A percentile compares a stretch with the other conserved stretches of the same genome.
phyloP scores from a whole-genome alignment of 2,797 vertebrate species.

The Acrossocheilus fasciatus region DNA sequence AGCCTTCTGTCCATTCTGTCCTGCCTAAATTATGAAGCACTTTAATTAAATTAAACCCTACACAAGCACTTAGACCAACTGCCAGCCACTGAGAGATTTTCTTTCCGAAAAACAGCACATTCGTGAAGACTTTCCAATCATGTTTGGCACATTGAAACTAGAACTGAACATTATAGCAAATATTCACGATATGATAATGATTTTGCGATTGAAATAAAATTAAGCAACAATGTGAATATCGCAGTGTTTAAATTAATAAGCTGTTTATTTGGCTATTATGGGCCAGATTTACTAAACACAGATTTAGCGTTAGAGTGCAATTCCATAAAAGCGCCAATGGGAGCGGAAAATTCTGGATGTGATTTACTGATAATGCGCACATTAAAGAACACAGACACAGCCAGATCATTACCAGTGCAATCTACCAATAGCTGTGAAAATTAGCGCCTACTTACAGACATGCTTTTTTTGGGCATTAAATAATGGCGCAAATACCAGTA shows the following conservation, averaged over 20 bases:
- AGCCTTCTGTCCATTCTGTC: conserved; percentile 56
- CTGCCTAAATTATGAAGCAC: conserved; percentile 65
- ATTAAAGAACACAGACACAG: too few species aligned
- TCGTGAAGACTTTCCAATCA: background rate
- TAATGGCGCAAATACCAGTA: background rate
- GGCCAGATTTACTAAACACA: too few species aligned
- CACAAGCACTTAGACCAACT: conserved; percentile 71
- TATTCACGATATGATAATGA: background rate
- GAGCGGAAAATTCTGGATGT: background rate
- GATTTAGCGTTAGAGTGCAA: too few species aligned
- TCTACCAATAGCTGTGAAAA: background rate
- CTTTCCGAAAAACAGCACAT: conserved; percentile 29
- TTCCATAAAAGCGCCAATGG: too few species aligned
- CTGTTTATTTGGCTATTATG: background rate
- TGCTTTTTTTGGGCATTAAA: background rate
- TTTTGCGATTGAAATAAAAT: background rate
- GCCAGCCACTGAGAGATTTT: conserved; percentile 35
- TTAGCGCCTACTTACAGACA: background rate
- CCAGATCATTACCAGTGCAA: background rate
- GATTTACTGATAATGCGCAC: too few species aligned
- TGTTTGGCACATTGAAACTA: background rate
- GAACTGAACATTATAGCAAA: background rate
- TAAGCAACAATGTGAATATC: background rate
- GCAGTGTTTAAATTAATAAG: background rate
- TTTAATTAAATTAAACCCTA: conserved; percentile 81